phyloP scores from a whole-genome alignment of 92 coral and sea anemone genomes.

The Bergia sp. region DNA sequence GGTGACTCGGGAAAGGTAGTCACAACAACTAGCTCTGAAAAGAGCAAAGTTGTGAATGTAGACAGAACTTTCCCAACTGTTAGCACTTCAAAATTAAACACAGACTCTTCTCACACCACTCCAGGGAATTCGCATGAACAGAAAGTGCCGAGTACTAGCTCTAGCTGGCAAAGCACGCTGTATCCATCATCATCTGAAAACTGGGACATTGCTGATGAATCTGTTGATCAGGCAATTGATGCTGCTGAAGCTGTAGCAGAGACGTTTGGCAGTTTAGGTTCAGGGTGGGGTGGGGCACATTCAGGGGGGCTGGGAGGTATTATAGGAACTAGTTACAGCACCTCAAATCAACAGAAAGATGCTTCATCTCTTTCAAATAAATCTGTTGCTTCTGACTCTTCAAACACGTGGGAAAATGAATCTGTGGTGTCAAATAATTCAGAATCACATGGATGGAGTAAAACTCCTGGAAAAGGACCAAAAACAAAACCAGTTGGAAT shows the following conservation, averaged over 20 bases:
- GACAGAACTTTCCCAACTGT: slow-evolving; percentile 54
- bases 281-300: slow-evolving; percentile 84
- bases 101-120: slow-evolving; percentile 49
- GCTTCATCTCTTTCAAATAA: slow-evolving; percentile 43
- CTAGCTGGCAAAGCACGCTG: slow-evolving; percentile 49
- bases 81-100: slow-evolving; percentile 22
- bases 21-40: slow-evolving; percentile 59
- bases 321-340: slow-evolving; percentile 68
- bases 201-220: slow-evolving; percentile 84
- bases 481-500: slow-evolving; percentile 63
- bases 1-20: slow-evolving; percentile 48
- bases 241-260: slow-evolving; percentile 77
- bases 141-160: slow-evolving; percentile 53
- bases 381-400: slow-evolving; percentile 49
- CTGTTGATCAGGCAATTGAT: slow-evolving; percentile 85
- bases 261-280: slow-evolving; percentile 58
- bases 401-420: slow-evolving; percentile 48
- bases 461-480: slow-evolving; percentile 94
- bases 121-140: slow-evolving; percentile 51
- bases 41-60: slow-evolving; percentile 44
- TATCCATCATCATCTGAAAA: slow-evolving; percentile 63
- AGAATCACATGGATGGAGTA: slow-evolving; percentile 71
- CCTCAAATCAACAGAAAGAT: slow-evolving; percentile 51
- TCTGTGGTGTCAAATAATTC: slow-evolving; percentile 27
- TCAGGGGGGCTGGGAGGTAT: slow-evolving; percentile 88